Evolutionary conservation across 2,797 vertebrate genomes (phyloP), one percentile per base, ranked within the genome.

Genomic region (Xiphorhynchus erythropygius): DNA sequence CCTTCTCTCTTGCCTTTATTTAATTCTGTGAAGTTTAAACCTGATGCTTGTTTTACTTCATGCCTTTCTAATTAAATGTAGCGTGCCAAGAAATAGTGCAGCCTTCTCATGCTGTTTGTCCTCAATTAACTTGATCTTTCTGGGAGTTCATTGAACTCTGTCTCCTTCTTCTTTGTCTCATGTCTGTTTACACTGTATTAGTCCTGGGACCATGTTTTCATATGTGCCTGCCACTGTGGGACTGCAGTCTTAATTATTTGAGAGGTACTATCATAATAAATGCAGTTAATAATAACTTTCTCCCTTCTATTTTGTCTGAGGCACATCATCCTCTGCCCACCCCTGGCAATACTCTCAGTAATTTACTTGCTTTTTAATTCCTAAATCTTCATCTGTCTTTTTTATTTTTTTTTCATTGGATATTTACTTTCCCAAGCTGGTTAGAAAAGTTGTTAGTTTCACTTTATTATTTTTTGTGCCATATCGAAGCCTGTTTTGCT

Each of bases 61-160:
- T 73, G 67, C 67, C 67, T 92, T 92, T 82, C 84, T 74, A 89
- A 80, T 93, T 92, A 92, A 86, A 84, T 81, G 28, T 46, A 25
- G 11, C 30, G 32, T 83, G 78, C 52, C 71, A 91, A 83, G 75
- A 92, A 92, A 42, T 28, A 59, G 32, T 11, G 41, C 52, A 77
- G 81, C 32, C 35, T 94, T 88, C 74, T 86, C 57, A 32, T 69
- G 65, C 83, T 93, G 55, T 79, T 91, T 87, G 65, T 78, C 60
- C 39, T 90, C 77, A 85, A 50, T 91, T 84, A 91, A 78, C 28
- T 71, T 64, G 18, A 65, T 93, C 63, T 93, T 91, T 81, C 88
- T 73, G 68, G 30, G 32, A 7, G 10, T 83, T 87, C 18, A 16
- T 46, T 91, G 69, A 52, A 37, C 39, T 74, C 75, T 68, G 86